A percentile compares a stretch with the other conserved stretches of the same genome.
Conservation (phyloP, 2,888 invertebrate genomes). For the Polyploca ridens region DNA sequence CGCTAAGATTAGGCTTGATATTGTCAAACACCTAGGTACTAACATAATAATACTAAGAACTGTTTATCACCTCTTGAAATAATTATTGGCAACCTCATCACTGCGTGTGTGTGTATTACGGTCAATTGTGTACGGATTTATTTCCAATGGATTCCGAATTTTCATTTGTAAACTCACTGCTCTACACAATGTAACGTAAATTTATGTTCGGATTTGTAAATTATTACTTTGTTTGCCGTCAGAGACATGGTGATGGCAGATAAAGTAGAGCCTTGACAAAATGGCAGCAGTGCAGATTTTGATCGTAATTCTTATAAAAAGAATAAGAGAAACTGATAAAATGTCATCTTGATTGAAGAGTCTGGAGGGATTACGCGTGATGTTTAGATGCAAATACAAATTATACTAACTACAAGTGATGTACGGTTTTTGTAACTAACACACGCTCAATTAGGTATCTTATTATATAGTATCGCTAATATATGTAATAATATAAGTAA, state of each 20-base stretch:
- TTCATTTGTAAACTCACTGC: neutral
- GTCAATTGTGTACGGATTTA: neutral
- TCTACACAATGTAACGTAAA: neutral
- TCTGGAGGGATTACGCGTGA: too few relatives aligned
- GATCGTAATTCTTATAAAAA: too few relatives aligned
- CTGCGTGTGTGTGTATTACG: neutral
- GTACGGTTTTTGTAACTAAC: too few relatives aligned
- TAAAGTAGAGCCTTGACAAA: too few relatives aligned
- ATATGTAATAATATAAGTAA: too few relatives aligned
- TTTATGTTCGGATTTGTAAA: neutral
- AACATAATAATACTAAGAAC: neutral
- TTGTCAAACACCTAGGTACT: neutral
- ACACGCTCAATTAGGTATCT: too few relatives aligned
- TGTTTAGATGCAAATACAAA: too few relatives aligned
- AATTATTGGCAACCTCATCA: neutral
- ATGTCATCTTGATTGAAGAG: too few relatives aligned
- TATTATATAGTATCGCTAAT: too few relatives aligned
- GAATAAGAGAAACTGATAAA: too few relatives aligned
- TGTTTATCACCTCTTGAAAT: neutral
- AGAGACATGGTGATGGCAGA: neutral
- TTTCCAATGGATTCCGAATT: neutral
- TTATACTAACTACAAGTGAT: too few relatives aligned
- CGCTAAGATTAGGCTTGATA: neutral
- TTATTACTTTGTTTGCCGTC: neutral
- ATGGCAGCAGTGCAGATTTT: too few relatives aligned